phyloP scores from a whole-genome alignment of 2,888 invertebrate species.

The Pyrochroa serraticornis region DNA sequence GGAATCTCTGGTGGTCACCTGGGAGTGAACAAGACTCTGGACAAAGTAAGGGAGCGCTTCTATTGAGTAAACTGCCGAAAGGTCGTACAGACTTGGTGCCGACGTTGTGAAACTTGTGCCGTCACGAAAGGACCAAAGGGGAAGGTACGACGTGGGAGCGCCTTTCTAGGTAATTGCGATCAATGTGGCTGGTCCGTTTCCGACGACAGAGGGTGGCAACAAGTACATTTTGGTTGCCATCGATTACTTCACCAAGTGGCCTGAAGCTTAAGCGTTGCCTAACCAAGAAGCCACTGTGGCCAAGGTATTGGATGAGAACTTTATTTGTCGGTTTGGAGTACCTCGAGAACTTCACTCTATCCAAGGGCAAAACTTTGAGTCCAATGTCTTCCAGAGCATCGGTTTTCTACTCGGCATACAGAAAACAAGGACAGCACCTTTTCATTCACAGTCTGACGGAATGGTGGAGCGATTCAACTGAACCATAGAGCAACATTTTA shows the following conservation, averaged over 20 bases:
- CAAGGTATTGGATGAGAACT: no score
- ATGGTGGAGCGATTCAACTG: conserved; percentile 38
- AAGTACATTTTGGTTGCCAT: no score
- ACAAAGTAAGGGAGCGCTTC: conserved; percentile 7
- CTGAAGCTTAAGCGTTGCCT: no score
- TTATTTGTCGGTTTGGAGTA: no score
- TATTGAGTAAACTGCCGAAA: conserved; percentile 1
- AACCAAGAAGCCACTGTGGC: no score
- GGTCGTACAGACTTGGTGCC: no score
- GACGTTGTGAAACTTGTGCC: conserved; percentile 6
- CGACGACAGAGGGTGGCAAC: conserved; percentile 24
- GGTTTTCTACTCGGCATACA: conserved; percentile 32
- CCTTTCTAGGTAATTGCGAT: conserved; percentile 34
- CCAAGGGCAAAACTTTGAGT: conserved; percentile 44
- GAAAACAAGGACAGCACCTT: conserved; percentile 41
- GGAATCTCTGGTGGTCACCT: no score
- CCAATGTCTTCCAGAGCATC: conserved; percentile 36
- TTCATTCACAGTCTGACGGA: conserved; percentile 43
- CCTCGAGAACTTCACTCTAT: conserved; percentile 40
- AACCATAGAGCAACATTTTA: no score
- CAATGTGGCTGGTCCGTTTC: conserved; percentile 35
- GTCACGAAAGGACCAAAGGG: no score
- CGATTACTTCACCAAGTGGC: no score
- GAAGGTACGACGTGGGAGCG: no score
- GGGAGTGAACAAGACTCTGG: no score